Base-by-base conservation (phyloP, 2,888 invertebrate genomes). In the Ichneumoninae sp. region DNA sequence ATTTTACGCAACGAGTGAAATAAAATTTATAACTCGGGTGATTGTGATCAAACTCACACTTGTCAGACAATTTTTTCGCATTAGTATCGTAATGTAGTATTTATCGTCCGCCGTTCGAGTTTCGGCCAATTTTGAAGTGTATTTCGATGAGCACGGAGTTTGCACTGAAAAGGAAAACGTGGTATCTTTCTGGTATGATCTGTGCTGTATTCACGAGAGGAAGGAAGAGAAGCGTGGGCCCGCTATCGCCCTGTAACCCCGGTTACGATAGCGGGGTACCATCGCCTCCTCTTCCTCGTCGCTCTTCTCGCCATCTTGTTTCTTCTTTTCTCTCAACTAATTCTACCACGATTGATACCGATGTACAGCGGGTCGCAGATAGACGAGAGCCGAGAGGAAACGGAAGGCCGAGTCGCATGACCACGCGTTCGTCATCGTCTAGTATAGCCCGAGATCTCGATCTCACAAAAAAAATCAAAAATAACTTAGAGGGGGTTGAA, bases 221-320 rank as follows among this genome's bases (percentile, higher is more conserved):
- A 90, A 91, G 90, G 90, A 90, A 89, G 89, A 88, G 87, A 87
- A 86, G 89, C 89, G 91, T 91, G 88, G 91, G 91, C 72, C 36
- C n/a, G 57, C 85, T 90, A 90, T 91, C 89, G 77, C 22, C 81
- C 62, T 86, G 86, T 90, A 88, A 85, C 88, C 88, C 89, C 88
- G 87, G 88, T 89, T 87, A 88, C 80, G 91, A 91, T 91, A 90
- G 86, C 87, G 80, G 66, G 65, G 75, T 87, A 87, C 87, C 86
- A 88, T 85, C 87, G 86, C 87, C 87, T 88, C 87, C 88, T 84
- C 79, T 86, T 87, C 84, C 86, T 87, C 87, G 60, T 84, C 79
- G 76, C 78, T 77, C 82, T 84, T 57, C 57, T 60, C 13, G 3
- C 26, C 30, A 47, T 50, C 36, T 69, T 10, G 19, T 44, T 10